phyloP scores from a whole-genome alignment of 2,797 vertebrate species.

The Urosaurus nigricauda region DNA sequence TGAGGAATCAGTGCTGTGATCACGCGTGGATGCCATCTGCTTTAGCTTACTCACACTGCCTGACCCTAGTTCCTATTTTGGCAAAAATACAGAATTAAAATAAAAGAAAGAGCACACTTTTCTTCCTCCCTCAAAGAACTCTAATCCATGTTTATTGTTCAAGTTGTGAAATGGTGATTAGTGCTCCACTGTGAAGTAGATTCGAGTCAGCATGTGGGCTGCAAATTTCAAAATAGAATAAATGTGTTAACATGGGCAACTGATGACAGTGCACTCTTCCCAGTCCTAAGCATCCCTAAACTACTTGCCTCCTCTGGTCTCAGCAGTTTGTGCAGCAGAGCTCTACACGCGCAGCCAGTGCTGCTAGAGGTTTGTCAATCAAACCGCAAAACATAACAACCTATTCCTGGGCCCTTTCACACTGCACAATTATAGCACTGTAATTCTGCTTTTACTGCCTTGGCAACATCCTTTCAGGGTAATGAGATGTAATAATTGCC shows the following conservation, averaged over 20 bases:
- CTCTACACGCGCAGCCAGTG: too few species aligned
- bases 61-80: background rate
- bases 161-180: background rate
- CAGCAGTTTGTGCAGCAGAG: background rate
- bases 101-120: background rate
- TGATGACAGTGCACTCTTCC: background rate
- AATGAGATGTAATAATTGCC: too few species aligned
- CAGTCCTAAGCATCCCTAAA: background rate
- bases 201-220: background rate
- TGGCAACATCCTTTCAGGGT: too few species aligned
- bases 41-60: too few species aligned
- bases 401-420: too few species aligned
- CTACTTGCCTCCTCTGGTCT: background rate
- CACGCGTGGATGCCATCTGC: too few species aligned
- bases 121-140: background rate
- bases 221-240: background rate
- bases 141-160: background rate
- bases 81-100: background rate
- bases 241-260: too few species aligned
- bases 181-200: background rate
- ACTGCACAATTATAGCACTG: too few species aligned
- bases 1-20: too few species aligned
- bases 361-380: background rate
- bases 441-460: too few species aligned
- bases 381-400: background rate